Conservation (phyloP, 2,113 vertebrate genomes). For the Mobula birostris region DNA sequence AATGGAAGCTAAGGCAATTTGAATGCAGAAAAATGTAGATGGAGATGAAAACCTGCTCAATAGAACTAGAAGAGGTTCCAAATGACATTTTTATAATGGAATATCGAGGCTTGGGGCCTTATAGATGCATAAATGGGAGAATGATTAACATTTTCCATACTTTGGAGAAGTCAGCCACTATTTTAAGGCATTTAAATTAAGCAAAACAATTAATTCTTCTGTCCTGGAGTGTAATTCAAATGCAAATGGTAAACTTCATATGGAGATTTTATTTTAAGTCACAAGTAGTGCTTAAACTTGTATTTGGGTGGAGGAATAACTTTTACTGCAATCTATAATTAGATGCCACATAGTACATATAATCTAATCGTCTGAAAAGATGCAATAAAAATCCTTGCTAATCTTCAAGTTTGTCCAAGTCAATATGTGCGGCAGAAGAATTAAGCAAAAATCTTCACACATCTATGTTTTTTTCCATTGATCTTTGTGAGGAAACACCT, state of each 20-base stretch:
- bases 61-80: background rate
- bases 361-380: background rate
- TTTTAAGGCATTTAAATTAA: background rate
- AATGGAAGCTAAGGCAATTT: background rate
- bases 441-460: background rate
- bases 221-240: background rate
- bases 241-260: background rate
- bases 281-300: slow-evolving; percentile 13
- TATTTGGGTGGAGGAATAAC: background rate
- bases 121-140: background rate
- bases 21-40: background rate
- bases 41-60: background rate
- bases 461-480: background rate
- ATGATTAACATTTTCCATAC: background rate
- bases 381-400: background rate
- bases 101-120: background rate
- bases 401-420: background rate
- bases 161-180: background rate
- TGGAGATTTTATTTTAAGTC: background rate
- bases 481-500: background rate
- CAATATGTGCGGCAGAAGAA: background rate
- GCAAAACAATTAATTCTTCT: background rate
- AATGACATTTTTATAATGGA: background rate
- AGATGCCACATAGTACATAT: background rate
- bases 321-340: background rate